Evolutionary conservation across 2,797 vertebrate species (phyloP).

Genomic region (Malacoraja senta): DNA sequence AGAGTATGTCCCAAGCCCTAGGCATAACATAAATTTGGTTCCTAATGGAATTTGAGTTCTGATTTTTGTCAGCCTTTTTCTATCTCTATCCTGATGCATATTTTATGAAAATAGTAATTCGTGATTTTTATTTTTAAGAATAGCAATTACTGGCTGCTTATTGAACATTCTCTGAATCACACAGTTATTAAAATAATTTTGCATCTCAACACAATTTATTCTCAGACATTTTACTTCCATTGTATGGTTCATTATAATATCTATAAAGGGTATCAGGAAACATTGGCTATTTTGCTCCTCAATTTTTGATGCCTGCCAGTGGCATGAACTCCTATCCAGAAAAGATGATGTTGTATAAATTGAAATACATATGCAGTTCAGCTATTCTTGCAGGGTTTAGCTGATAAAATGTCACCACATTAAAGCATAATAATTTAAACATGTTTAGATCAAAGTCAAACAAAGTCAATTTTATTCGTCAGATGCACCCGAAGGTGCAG

Average conservation of each 20-base stretch:
- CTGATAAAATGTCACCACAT: background rate
- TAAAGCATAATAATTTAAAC: background rate
- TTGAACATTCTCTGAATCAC: background rate
- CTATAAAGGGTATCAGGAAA: background rate
- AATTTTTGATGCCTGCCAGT: background rate
- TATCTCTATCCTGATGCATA: background rate
- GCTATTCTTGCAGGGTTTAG: background rate
- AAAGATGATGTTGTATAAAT: background rate
- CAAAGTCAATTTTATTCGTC: too few species aligned
- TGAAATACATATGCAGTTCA: background rate
- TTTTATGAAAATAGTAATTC: background rate
- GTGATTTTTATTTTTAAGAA: background rate
- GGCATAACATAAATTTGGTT: background rate
- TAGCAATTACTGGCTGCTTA: background rate
- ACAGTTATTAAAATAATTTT: background rate
- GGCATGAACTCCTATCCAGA: background rate
- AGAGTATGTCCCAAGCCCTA: background rate
- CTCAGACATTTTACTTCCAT: background rate
- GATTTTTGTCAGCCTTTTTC: background rate
- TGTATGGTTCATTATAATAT: background rate
- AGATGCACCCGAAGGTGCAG: too few species aligned
- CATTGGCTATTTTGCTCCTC: background rate
- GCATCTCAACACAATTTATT: background rate
- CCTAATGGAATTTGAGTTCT: background rate
- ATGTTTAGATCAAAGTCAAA: too few species aligned